Evolutionary conservation across 2,888 invertebrate species (phyloP), one percentile per base, ranked within the genome.

Genomic region (Syrphus vitripennis): DNA sequence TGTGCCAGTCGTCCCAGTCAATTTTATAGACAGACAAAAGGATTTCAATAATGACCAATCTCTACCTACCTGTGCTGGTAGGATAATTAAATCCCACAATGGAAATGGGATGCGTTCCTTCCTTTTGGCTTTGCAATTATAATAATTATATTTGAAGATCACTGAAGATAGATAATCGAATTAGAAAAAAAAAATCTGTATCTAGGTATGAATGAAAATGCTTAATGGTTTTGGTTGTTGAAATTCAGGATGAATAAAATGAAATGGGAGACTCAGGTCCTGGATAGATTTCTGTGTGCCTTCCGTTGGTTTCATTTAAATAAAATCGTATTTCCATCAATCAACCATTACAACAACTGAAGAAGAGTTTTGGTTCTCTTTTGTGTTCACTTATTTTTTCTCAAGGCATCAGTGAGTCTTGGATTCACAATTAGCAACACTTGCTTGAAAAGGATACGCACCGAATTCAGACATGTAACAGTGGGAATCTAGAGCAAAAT

Each of bases 81-180:
- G 72, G 80, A 84, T 84, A 84, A 84, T 84, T 84, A 84, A 84
- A 76, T 84, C 74, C 19, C 53, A 84, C 84, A 84, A 84, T 84
- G 59, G 70, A 14, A 48, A 71, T 59, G 59, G 76, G 76, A 59
- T 57, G 77, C 69, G n/a, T n/a, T 48, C 53, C 77, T 76, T 48
- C 59, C 50, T 57, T 57, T 59, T 76, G 53, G 67, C 74, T 42
- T 82, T 75, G 87, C 83, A 87, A 87, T 87, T 87, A 87, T 83
- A 83, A 75, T 79, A 78, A 87, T 87, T 87, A 79, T 82, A 79
- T 83, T 83, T 75, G 55, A 83, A 87, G 87, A 87, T 87, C 87
- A 74, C 16, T 75, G 79, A n/a, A n/a, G 76, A 79, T 82, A 79
- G 83, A 87, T 87, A 83, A 87, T 87, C 78, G 87, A 87, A 83